Evolutionary conservation across 2,113 vertebrate genomes (phyloP), one percentile per base, ranked within the genome.

Genomic region (Fukomys damarensis): DNA sequence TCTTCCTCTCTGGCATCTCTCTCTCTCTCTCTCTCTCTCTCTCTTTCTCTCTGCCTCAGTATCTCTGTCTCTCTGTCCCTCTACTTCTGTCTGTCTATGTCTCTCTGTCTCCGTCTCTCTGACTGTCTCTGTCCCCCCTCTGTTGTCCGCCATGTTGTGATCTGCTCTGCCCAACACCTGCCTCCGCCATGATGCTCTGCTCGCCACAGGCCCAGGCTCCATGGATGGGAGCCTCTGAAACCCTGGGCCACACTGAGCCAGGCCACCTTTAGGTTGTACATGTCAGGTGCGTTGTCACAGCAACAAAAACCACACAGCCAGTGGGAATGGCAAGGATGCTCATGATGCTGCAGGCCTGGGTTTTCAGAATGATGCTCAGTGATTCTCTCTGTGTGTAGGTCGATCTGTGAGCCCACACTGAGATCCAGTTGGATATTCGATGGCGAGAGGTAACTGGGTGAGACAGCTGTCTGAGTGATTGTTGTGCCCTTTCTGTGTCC

Each of bases 351-450:
- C n/a, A 22, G 30, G 20, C 6, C 35, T 89, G 46, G 52, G 65
- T 85, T 94, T 95, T 80, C 35, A 74, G 77, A 95, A 92, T 85
- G 56, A 81, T 41, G 61, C 88, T 63, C 70, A 84, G 6, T 43
- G 54, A 56, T 81, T 81, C 16, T 77, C 14, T 63, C 19, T 52
- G 9, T 84, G 70, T 89, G 61, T 76, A 54, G 77, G 28, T 77
- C 68, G 63, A 81, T 79, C 58, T 92, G 79, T 72, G 66, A 94
- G 49, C 17, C 32, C 3, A 72, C 76, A 52, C 32, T 94, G 70
- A 59, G 61, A 41, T 38, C 35, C 74, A 49, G 26, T 41, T 74
- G 54, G 85, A 52, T 59, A 52, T 85, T 85, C 85, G 49, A 74
- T 24, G 58, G 20, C 35, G 70, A 74, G 56, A 66, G 32, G 35